Conservation (phyloP, 2,888 invertebrate genomes). For the Zootermopsis nevadensis region DNA sequence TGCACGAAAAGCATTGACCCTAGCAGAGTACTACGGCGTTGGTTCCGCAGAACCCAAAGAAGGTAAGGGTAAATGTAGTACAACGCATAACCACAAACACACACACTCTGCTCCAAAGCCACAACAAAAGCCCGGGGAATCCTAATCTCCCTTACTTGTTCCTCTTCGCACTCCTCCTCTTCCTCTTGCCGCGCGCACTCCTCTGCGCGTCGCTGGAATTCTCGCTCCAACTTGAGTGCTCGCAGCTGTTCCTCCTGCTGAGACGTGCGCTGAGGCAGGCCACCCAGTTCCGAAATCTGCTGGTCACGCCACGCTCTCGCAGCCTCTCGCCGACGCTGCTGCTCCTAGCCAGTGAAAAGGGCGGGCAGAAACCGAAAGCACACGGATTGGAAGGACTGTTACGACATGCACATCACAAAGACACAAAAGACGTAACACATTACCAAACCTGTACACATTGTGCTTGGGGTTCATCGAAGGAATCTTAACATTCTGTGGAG, state of each 20-base stretch:
- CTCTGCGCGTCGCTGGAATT: conserved; percentile 91
- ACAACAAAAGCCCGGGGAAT: too few species aligned
- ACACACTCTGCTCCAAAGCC: too few species aligned
- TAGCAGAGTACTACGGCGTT: too few species aligned
- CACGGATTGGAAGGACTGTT: background rate
- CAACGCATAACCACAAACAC: too few species aligned
- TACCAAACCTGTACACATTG: too few species aligned
- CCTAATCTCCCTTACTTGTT: conserved; percentile 60
- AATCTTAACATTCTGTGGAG: too few species aligned
- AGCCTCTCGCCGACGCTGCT: conserved; percentile 79
- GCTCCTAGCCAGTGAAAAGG: conserved; percentile 64
- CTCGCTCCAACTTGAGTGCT: conserved; percentile 90
- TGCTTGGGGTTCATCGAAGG: too few species aligned
- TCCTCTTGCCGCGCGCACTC: conserved; percentile 79
- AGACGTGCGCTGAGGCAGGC: conserved; percentile 74
- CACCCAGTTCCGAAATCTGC: conserved; percentile 83
- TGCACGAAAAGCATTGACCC: too few species aligned
- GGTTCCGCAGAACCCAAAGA: too few species aligned
- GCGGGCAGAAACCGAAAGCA: conserved; percentile 10
- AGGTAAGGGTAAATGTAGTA: too few species aligned
- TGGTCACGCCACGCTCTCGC: conserved; percentile 85
- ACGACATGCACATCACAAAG: conserved; percentile 10
- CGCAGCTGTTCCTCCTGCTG: conserved; percentile 90
- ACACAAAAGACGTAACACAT: background rate
- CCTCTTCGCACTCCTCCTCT: conserved; percentile 74